Percentiles rank a stretch among this genome's conserved stretches.
Conservation (phyloP, 2,888 invertebrate genomes). For the Metellina segmentata region DNA sequence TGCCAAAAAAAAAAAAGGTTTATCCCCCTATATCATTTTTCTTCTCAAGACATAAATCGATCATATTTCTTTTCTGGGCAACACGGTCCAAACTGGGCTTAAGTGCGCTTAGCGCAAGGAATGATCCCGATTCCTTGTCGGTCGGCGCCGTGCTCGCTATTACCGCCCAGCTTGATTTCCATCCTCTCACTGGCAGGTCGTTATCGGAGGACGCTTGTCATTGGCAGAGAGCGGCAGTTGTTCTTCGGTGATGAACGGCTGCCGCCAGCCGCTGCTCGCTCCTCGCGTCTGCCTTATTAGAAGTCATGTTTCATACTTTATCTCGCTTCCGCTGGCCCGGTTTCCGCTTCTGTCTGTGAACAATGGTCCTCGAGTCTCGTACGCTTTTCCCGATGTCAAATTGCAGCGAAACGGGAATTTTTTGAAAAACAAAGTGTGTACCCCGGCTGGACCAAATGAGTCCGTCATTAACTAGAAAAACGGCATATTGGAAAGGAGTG, state of each 20-base stretch:
- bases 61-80: slow-evolving; percentile 39
- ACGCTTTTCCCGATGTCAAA: too few relatives aligned
- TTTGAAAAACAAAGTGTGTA: background rate
- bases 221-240: slow-evolving; percentile 63
- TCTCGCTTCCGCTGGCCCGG: background rate
- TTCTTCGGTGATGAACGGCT: slow-evolving; percentile 56
- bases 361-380: background rate
- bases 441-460: background rate
- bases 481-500: background rate
- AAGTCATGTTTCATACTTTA: slow-evolving; percentile 69
- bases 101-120: slow-evolving; percentile 40
- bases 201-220: slow-evolving; percentile 63
- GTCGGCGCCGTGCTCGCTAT: slow-evolving; percentile 53
- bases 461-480: background rate
- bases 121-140: slow-evolving; percentile 31
- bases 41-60: slow-evolving; percentile 46
- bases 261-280: slow-evolving; percentile 28
- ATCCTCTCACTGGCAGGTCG: slow-evolving; percentile 61
- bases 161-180: slow-evolving; percentile 54
- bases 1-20: background rate
- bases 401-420: background rate
- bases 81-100: slow-evolving; percentile 27
- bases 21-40: slow-evolving; percentile 6
- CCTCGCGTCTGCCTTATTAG: slow-evolving; percentile 39
- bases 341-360: background rate